phyloP scores from a whole-genome alignment of 2,113 vertebrate genomes.

The Nannospalax galili region DNA sequence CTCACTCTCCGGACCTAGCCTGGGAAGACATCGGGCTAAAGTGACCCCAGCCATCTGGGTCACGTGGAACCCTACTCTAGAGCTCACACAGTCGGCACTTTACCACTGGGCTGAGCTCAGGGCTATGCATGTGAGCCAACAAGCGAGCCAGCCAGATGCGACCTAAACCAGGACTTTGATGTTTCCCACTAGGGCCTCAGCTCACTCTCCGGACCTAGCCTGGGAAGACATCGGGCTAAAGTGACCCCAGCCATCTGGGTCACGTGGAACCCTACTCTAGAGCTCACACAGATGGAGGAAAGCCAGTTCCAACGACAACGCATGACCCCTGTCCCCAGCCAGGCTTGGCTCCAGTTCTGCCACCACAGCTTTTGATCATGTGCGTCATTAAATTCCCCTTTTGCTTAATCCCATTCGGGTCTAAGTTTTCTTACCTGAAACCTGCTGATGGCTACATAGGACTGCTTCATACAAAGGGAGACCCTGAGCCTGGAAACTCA shows the following conservation, averaged over 20 bases:
- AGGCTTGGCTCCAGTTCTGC: not conserved
- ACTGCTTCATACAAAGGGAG: accelerated
- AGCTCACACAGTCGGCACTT: not conserved
- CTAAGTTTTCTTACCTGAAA: not conserved
- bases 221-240: not conserved
- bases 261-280: not conserved
- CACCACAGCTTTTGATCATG: not conserved
- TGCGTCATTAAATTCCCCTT: not conserved
- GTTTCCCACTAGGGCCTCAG: not conserved
- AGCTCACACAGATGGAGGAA: not conserved
- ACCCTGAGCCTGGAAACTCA: not conserved
- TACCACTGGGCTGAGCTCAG: not conserved
- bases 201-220: not conserved
- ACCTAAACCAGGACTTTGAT: not conserved
- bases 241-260: no score
- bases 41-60: no score
- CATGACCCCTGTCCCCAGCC: not conserved
- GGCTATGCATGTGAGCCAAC: not conserved
- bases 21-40: not conserved
- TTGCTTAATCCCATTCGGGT: not conserved
- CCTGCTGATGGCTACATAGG: not conserved
- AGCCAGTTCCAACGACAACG: not conserved
- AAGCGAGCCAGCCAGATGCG: not conserved
- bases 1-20: not conserved
- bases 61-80: not conserved